Conservation (phyloP, 2,888 invertebrate genomes). For the Polietes domitor region DNA sequence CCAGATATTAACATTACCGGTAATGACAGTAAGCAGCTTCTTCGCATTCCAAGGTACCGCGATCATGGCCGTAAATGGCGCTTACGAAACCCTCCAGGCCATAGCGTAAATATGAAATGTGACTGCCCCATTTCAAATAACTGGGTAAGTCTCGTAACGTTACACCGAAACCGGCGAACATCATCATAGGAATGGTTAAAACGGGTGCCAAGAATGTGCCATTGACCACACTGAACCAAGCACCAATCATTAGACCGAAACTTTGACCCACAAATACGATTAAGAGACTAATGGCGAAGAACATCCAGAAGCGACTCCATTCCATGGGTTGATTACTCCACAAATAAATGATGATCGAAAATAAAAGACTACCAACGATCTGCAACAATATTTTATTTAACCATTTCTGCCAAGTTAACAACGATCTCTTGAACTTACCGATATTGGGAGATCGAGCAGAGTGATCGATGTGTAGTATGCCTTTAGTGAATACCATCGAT, state of each 20-base stretch:
- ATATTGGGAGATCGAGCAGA: slow-evolving; percentile 89
- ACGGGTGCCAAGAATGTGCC: slow-evolving; percentile 97
- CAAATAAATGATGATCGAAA: slow-evolving; percentile 89
- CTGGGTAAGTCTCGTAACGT: slow-evolving; percentile 91
- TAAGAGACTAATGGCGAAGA: slow-evolving; percentile 90
- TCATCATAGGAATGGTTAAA: slow-evolving; percentile 95
- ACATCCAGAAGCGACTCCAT: slow-evolving; percentile 90
- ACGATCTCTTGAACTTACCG: slow-evolving; percentile 82
- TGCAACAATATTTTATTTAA: slow-evolving; percentile 70
- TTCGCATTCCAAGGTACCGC: slow-evolving; percentile 89
- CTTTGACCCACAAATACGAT: slow-evolving; percentile 95
- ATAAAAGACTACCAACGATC: slow-evolving; percentile 86
- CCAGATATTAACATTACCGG: slow-evolving; percentile 80
- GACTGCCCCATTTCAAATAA: slow-evolving; percentile 95
- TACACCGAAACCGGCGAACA: slow-evolving; percentile 98
- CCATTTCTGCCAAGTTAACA: neutral
- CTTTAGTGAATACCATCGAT: slow-evolving; percentile 93
- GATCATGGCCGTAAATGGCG: slow-evolving; percentile 91
- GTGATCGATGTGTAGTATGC: slow-evolving; percentile 90
- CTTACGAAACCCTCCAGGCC: slow-evolving; percentile 93
- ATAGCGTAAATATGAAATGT: slow-evolving; percentile 94
- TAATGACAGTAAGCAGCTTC: slow-evolving; percentile 90
- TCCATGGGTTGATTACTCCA: slow-evolving; percentile 96
- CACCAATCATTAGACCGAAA: slow-evolving; percentile 95
- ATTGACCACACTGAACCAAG: slow-evolving; percentile 92